phyloP scores from a whole-genome alignment of 2,113 vertebrate species.

The Electrona antarctica region DNA sequence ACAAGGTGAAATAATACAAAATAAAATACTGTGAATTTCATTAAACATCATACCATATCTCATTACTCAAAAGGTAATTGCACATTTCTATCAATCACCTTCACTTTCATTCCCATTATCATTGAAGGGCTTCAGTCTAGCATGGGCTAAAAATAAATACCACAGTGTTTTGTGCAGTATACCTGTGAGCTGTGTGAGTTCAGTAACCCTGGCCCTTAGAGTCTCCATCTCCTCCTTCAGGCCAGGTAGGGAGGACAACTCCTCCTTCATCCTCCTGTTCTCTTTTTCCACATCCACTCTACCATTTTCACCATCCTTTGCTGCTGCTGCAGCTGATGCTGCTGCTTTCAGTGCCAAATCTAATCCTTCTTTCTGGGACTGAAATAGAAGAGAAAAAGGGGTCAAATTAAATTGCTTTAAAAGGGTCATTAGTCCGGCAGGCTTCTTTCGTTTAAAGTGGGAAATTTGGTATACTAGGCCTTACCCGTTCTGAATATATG shows the following conservation, averaged over 20 bases:
- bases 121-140: no score
- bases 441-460: not conserved
- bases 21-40: no score
- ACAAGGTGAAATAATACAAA: no score
- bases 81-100: no score
- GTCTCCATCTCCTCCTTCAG: constrained; percentile 76
- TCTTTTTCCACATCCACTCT: constrained; percentile 64
- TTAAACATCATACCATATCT: no score
- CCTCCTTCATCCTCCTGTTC: constrained; percentile 66
- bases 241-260: constrained; percentile 69
- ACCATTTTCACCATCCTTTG: constrained; percentile 36
- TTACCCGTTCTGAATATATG: no score
- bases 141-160: no score
- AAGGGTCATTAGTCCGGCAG: no score
- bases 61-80: no score
- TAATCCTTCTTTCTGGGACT: constrained; percentile 73
- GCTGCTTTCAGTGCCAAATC: constrained; percentile 63
- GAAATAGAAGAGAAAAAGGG: constrained; percentile 5
- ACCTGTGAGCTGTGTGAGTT: constrained; percentile 76
- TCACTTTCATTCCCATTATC: no score
- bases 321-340: constrained; percentile 19
- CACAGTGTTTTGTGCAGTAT: not conserved
- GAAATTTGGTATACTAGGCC: not conserved
- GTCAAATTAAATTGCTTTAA: not conserved
- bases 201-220: constrained; percentile 70